Conservation (phyloP, 2,797 vertebrate species). For the Danio kyathit region DNA sequence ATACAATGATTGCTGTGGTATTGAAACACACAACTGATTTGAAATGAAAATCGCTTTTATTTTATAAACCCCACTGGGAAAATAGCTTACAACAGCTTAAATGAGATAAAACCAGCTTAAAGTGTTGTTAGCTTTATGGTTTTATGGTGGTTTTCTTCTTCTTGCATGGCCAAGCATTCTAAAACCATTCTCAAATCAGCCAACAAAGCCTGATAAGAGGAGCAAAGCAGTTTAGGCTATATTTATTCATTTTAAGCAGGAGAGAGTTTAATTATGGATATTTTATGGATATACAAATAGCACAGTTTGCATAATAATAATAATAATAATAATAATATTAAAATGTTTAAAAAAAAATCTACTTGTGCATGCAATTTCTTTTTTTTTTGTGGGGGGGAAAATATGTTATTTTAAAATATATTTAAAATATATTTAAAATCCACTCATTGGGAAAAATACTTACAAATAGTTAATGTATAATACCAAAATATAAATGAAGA, state of each 20-base stretch:
- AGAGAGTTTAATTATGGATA: no score
- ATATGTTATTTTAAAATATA: no score
- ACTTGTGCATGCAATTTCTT: no score
- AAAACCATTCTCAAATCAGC: neutral
- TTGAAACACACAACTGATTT: neutral
- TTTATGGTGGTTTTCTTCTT: neutral
- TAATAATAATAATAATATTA: no score
- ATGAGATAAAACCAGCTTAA: slow-evolving; percentile 4
- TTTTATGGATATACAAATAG: no score
- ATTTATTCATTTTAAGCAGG: neutral
- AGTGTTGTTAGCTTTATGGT: neutral
- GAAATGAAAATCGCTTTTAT: neutral
- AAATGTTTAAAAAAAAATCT: no score
- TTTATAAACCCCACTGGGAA: neutral
- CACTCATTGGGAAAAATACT: no score
- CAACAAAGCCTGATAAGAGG: neutral
- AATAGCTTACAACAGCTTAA: neutral
- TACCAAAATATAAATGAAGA: no score
- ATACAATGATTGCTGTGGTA: neutral
- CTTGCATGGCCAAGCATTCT: neutral
- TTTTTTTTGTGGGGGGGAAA: no score
- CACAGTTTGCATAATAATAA: no score
- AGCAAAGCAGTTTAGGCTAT: neutral
- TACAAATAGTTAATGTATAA: no score
- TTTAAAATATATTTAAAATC: no score